Evolutionary conservation across 2,888 invertebrate genomes (phyloP).

Genomic region (Uropetala carovei): DNA sequence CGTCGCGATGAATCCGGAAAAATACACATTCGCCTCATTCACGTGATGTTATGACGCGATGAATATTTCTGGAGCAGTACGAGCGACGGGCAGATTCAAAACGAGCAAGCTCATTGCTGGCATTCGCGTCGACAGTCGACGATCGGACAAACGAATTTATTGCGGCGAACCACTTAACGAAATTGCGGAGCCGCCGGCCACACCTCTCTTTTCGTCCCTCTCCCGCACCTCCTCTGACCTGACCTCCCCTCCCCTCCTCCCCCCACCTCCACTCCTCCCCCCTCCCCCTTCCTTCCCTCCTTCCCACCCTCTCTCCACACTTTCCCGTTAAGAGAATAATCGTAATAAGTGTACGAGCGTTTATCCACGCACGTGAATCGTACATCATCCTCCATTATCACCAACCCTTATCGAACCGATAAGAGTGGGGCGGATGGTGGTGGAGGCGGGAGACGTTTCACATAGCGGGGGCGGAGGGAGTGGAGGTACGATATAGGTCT

Average conservation of each 20-base stretch:
- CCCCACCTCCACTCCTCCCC: background rate
- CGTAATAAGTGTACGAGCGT: slow-evolving; percentile 41
- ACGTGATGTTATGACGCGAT: too few species aligned
- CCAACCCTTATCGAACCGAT: slow-evolving; percentile 33
- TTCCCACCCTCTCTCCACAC: background rate
- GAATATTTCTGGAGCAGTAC: background rate
- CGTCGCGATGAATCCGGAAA: too few species aligned
- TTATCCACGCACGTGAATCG: background rate
- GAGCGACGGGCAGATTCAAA: slow-evolving; percentile 1
- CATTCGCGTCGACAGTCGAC: slow-evolving; percentile 20
- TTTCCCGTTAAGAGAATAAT: background rate
- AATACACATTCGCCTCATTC: too few species aligned
- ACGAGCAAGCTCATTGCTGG: too few species aligned
- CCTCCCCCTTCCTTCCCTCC: background rate
- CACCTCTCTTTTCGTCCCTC: too few species aligned
- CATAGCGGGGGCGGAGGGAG: background rate
- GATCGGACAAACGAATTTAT: slow-evolving; percentile 44
- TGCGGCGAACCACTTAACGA: slow-evolving; percentile 27
- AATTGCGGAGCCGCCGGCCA: slow-evolving; percentile 33
- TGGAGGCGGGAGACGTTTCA: background rate
- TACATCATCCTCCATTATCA: slow-evolving; percentile 35
- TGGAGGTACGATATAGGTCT: background rate
- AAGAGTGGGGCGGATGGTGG: background rate
- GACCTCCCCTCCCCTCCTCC: too few species aligned
- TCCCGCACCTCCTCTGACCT: too few species aligned